Evolutionary conservation across 2,797 vertebrate species (phyloP).

Genomic region (Gouania willdenowi): DNA sequence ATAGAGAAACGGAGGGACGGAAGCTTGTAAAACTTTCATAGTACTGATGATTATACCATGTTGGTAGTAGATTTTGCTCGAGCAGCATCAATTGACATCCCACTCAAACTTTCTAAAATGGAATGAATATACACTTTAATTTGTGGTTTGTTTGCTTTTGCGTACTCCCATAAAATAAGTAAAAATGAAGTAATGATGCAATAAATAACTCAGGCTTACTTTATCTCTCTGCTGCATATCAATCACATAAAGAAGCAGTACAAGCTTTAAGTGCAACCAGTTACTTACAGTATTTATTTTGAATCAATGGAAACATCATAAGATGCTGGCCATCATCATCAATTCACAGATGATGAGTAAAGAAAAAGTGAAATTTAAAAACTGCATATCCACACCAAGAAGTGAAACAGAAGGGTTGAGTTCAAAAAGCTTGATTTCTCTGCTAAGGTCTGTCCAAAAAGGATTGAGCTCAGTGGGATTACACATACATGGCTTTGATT

Average conservation of each 20-base stretch:
- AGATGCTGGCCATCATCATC: neutral
- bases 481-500: conserved; percentile 60
- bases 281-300: conserved; percentile 6
- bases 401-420: conserved; percentile 4
- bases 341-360: conserved; percentile 14
- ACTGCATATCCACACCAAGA: neutral
- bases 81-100: neutral
- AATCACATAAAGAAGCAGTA: neutral
- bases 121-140: too few species aligned
- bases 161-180: too few species aligned
- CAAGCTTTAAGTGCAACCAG: neutral
- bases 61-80: neutral
- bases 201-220: neutral
- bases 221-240: neutral
- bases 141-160: too few species aligned
- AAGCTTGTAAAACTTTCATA: neutral
- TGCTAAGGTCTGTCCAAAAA: conserved; percentile 18
- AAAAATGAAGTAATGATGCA: neutral
- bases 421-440: conserved; percentile 23
- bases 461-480: conserved; percentile 14
- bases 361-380: conserved; percentile 1
- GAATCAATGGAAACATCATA: conserved; percentile 1
- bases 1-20: neutral
- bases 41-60: neutral
- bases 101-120: too few species aligned